Conservation (phyloP, 1,140 invertebrate genomes). For the Caenorhabditis brenneri region DNA sequence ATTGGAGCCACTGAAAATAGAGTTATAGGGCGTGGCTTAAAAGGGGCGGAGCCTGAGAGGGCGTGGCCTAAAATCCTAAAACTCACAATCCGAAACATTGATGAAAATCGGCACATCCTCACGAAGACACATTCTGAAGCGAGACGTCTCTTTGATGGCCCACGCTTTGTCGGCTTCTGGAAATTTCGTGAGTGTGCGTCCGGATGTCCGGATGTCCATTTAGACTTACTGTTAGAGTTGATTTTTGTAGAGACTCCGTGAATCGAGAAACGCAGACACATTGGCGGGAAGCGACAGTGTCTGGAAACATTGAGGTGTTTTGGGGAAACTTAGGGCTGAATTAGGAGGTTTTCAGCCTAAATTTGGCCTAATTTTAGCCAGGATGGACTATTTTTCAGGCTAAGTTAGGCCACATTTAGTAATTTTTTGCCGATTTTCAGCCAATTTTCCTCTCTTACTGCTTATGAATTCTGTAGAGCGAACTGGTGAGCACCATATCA, state of each 20-base stretch:
- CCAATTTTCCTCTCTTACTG: no score
- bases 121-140: conserved; percentile 24
- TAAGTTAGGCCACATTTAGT: no score
- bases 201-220: no score
- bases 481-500: conserved; percentile 10
- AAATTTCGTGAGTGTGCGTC: background rate
- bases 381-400: no score
- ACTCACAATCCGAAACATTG: background rate
- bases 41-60: no score
- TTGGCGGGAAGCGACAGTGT: conserved; percentile 2
- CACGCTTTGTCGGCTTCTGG: background rate
- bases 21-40: background rate
- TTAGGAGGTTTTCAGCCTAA: background rate
- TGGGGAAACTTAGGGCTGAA: no score
- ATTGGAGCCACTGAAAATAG: background rate
- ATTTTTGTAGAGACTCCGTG: background rate
- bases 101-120: conserved; percentile 5
- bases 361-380: background rate
- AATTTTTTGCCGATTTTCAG: no score
- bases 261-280: background rate
- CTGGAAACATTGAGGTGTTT: background rate
- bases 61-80: no score
- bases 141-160: background rate
- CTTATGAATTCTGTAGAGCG: background rate
- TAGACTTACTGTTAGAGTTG: background rate